Conservation (phyloP, 2,888 invertebrate species). For the Eupithecia centaureata region DNA sequence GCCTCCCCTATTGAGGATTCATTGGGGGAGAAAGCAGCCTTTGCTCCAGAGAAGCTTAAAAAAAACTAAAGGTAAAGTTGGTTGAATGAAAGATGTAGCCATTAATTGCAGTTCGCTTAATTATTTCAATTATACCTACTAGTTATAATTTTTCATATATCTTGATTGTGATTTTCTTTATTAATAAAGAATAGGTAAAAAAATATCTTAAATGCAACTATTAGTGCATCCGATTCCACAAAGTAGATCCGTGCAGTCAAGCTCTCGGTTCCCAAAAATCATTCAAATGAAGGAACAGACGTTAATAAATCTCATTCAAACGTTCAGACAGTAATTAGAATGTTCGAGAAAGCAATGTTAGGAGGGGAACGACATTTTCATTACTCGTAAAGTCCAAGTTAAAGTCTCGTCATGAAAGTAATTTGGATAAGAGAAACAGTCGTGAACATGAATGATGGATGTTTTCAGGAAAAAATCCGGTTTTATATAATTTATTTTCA, state of each 20-base stretch:
- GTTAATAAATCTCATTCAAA: background rate
- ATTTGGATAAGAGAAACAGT: constrained; percentile 29
- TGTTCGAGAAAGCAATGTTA: background rate
- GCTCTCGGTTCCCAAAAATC: background rate
- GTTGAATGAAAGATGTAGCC: too few relatives aligned
- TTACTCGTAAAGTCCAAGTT: constrained; percentile 25
- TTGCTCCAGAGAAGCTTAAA: too few relatives aligned
- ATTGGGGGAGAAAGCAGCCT: too few relatives aligned
- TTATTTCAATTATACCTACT: too few relatives aligned
- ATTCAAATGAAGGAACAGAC: background rate
- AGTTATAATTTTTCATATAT: too few relatives aligned
- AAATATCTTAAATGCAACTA: too few relatives aligned
- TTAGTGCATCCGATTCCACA: too few relatives aligned
- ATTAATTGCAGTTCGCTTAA: too few relatives aligned
- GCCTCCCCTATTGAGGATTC: too few relatives aligned
- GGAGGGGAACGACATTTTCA: constrained; percentile 18
- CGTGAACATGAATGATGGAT: constrained; percentile 31
- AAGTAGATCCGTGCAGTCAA: background rate
- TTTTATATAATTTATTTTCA: constrained; percentile 1
- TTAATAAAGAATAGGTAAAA: too few relatives aligned
- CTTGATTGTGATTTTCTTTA: too few relatives aligned
- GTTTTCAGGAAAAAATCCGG: constrained; percentile 9
- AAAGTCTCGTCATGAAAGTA: constrained; percentile 27
- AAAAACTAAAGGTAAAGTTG: too few relatives aligned
- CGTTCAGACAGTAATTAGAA: constrained; percentile 1